phyloP scores from a whole-genome alignment of 2,888 invertebrate species.

The Copidosoma aretas region DNA sequence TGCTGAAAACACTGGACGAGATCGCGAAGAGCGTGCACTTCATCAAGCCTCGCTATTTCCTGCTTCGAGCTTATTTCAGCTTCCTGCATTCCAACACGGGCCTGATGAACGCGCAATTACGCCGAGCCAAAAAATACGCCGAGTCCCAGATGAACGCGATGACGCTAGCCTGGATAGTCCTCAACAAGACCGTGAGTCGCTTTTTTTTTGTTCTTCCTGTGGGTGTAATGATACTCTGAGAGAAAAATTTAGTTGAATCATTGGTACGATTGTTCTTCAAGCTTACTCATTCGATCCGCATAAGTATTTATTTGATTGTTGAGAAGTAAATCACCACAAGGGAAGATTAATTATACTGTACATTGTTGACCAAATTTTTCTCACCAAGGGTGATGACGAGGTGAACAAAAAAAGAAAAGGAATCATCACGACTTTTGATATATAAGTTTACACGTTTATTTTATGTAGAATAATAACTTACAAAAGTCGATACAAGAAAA shows the following conservation, averaged over 20 bases:
- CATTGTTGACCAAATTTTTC: too few species aligned
- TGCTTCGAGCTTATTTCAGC: conserved; percentile 46
- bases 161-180: conserved; percentile 44
- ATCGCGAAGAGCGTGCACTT: conserved; percentile 28
- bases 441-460: conserved; percentile 30
- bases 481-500: conserved; percentile 29
- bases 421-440: conserved; percentile 6
- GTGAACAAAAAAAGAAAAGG: conserved; percentile 10
- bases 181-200: conserved; percentile 45
- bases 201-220: background rate
- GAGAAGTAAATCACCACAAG: too few species aligned
- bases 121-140: conserved; percentile 42
- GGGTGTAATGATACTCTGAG: too few species aligned
- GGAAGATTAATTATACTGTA: too few species aligned
- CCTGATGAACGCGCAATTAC: conserved; percentile 24
- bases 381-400: background rate
- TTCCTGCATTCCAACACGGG: conserved; percentile 36
- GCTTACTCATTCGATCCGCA: too few species aligned
- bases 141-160: conserved; percentile 42
- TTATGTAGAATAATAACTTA: conserved; percentile 39
- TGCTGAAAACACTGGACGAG: conserved; percentile 35
- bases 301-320: too few species aligned
- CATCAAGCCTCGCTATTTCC: conserved; percentile 44
- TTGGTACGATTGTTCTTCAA: too few species aligned
- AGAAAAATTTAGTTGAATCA: too few species aligned